phyloP scores from a whole-genome alignment of 2,797 vertebrate genomes.

The Cynodonichthys magdalenae region DNA sequence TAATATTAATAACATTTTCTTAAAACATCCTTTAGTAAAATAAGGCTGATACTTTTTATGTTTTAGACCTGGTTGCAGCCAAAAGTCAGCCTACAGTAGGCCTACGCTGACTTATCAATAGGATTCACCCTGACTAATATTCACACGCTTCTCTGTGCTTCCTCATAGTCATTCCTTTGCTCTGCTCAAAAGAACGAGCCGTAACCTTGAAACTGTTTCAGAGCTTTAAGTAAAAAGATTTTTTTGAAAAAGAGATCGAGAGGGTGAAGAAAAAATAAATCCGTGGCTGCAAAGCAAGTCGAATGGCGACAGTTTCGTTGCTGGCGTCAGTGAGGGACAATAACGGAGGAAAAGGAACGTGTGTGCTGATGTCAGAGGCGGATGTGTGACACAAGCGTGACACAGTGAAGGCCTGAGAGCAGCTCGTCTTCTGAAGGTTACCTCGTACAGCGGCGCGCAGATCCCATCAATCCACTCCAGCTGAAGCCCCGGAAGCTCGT shows the following conservation, averaged over 20 bases:
- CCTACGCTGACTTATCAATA: constrained; percentile 38
- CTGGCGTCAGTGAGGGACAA: constrained; percentile 56
- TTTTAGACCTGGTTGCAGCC: constrained; percentile 3
- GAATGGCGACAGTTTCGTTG: constrained; percentile 49
- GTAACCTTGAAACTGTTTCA: constrained; percentile 61
- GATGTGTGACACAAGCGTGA: constrained; percentile 17
- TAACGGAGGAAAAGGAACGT: constrained; percentile 42
- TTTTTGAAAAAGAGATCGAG: constrained; percentile 3
- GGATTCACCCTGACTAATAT: constrained; percentile 37
- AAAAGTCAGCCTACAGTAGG: constrained; percentile 18
- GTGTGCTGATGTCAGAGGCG: constrained; percentile 47
- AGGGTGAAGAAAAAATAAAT: constrained; percentile 3
- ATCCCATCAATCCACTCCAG: constrained; percentile 98
- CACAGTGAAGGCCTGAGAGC: constrained; percentile 31
- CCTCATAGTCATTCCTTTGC: constrained; percentile 31
- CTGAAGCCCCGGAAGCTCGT: constrained; percentile 96
- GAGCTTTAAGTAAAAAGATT: constrained; percentile 30
- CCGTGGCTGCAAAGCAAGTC: constrained; percentile 33
- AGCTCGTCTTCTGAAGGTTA: constrained; percentile 67
- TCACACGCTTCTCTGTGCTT: constrained; percentile 37
- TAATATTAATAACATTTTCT: background rate
- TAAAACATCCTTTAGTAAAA: constrained; percentile 7
- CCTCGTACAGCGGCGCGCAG: constrained; percentile 95
- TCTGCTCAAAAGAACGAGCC: constrained; percentile 50
- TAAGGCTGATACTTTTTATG: background rate